Conservation (phyloP, 37 sponge, comb jelly and placozoan genomes). For the Axinella damicornis region DNA sequence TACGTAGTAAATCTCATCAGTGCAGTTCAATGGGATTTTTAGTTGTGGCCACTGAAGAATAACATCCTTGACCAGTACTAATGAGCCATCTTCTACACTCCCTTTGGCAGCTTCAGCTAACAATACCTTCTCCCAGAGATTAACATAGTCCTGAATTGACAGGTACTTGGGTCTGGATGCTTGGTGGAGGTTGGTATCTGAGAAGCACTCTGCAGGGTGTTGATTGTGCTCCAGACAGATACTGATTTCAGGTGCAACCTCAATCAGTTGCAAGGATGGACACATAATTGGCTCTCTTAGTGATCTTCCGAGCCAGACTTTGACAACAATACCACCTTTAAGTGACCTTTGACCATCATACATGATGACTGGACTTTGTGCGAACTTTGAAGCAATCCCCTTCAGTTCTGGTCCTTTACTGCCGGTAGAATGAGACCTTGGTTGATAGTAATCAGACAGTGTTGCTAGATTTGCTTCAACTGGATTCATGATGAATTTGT, state of each 20-base stretch:
- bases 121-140: constrained; percentile 53
- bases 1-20: constrained; percentile 25
- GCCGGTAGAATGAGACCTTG: no score
- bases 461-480: constrained; percentile 5
- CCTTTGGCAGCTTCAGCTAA: constrained; percentile 54
- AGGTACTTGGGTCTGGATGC: constrained; percentile 39
- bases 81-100: constrained; percentile 26
- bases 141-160: constrained; percentile 44
- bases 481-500: constrained; percentile 39
- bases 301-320: constrained; percentile 37
- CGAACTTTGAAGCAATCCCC: no score
- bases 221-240: constrained; percentile 56
- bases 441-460: no score
- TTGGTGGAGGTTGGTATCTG: constrained; percentile 15
- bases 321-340: constrained; percentile 15
- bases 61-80: constrained; percentile 23
- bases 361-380: constrained; percentile 4
- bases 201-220: constrained; percentile 54
- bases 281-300: constrained; percentile 1
- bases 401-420: no score
- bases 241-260: constrained; percentile 32
- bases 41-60: constrained; percentile 26
- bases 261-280: constrained; percentile 47
- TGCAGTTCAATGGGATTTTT: neutral
- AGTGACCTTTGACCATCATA: neutral